These are phyloP conservation scores for Cryptoblepharus egeriae DNA, from an alignment of 2,797 vertebrate species.

Conservation along the genomic window DNA sequence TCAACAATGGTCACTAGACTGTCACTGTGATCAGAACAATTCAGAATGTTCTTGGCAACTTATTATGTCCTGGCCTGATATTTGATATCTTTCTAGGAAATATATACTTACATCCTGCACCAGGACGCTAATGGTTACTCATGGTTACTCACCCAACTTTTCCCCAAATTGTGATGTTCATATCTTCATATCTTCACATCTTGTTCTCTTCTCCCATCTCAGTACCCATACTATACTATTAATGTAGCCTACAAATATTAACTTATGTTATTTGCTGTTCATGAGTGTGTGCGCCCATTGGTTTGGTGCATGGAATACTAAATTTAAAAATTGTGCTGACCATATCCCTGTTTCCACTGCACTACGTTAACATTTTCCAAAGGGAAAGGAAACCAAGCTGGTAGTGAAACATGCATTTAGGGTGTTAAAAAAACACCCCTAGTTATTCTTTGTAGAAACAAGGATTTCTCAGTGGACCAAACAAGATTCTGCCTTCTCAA, in stretches of 20 bases:
- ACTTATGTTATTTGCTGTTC: accelerated
- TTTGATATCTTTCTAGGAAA: slow-evolving; percentile 49
- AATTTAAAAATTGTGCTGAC: slow-evolving; percentile 47
- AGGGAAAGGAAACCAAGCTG: slow-evolving; percentile 46
- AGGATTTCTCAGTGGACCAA: slow-evolving; percentile 60
- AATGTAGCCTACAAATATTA: not conserved
- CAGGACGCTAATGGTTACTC: slow-evolving; percentile 39
- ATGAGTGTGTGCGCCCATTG: slow-evolving; percentile 34
- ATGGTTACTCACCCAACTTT: slow-evolving; percentile 4
- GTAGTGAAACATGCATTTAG: slow-evolving; percentile 36
- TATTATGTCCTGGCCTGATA: slow-evolving; percentile 10
- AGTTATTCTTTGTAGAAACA: slow-evolving; percentile 39
- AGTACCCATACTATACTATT: not conserved
- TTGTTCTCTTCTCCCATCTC: slow-evolving; percentile 23
- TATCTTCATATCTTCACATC: slow-evolving; percentile 35
- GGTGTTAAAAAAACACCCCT: slow-evolving; percentile 17
- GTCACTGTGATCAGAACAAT: accelerated
- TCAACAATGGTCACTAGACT: too few species aligned
- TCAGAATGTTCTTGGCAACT: slow-evolving; percentile 27
- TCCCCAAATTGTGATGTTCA: slow-evolving; percentile 22
- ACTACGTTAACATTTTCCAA: slow-evolving; percentile 40
- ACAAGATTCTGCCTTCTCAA: slow-evolving; percentile 31
- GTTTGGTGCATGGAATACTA: slow-evolving; percentile 29
- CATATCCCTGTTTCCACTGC: slow-evolving; percentile 39
- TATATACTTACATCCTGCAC: slow-evolving; percentile 48